These are phyloP conservation scores for Crypturellus tataupa DNA, from an alignment of 2,797 vertebrate genomes.

Conservation along the genomic window DNA sequence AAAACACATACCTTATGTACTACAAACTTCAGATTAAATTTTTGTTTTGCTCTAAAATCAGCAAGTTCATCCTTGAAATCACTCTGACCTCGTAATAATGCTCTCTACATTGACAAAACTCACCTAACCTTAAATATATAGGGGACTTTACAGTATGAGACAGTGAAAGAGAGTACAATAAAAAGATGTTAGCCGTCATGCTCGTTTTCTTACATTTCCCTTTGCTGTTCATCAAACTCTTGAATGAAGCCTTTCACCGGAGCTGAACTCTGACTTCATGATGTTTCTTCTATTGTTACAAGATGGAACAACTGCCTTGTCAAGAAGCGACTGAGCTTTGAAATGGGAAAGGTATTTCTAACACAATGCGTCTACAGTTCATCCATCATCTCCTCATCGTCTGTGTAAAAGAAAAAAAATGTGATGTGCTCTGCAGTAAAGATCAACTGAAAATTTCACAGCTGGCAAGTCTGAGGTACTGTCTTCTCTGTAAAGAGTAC, in stretches of 20 bases:
- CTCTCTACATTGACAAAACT: background rate
- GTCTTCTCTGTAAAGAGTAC: constrained; percentile 17
- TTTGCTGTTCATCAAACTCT: constrained; percentile 34
- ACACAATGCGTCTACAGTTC: constrained; percentile 50
- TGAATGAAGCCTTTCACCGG: constrained; percentile 55
- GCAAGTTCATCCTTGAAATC: background rate
- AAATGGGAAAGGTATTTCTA: constrained; percentile 59
- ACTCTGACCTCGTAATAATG: background rate
- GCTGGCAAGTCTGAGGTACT: constrained; percentile 1
- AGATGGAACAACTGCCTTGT: background rate
- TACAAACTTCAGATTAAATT: background rate
- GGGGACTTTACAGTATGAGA: background rate
- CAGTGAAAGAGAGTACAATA: background rate
- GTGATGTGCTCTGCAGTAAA: background rate
- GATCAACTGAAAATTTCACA: constrained; percentile 47
- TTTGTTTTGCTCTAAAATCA: background rate
- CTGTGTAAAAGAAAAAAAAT: background rate
- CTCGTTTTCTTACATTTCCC: constrained; percentile 26
- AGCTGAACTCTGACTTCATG: constrained; percentile 26
- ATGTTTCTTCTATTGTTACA: constrained; percentile 41
- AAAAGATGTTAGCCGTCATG: background rate
- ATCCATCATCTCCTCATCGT: constrained; percentile 36
- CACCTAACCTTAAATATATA: background rate
- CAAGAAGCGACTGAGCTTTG: constrained; percentile 70
- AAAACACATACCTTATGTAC: background rate